phyloP scores from a whole-genome alignment of 2,888 invertebrate species.

The Priocnemis perturbator region DNA sequence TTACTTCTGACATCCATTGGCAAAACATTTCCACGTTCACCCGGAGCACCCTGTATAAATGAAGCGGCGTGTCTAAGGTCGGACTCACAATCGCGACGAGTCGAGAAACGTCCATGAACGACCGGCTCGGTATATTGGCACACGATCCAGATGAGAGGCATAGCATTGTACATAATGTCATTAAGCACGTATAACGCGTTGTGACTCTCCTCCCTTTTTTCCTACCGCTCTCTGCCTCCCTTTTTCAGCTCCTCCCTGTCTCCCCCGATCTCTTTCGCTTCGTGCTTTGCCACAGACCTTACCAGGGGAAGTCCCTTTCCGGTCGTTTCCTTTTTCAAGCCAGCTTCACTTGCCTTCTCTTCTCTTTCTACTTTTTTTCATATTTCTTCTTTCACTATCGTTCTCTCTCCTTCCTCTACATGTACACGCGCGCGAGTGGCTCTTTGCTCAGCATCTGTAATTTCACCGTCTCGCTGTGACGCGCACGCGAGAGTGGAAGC shows the following conservation, averaged over 20 bases:
- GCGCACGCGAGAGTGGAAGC: slow-evolving; percentile 33
- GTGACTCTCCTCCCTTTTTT: slow-evolving; percentile 7
- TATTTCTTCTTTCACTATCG: not conserved
- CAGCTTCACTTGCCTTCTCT: not conserved
- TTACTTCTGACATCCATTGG: no score
- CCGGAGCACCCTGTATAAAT: no score
- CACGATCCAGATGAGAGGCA: slow-evolving; percentile 53
- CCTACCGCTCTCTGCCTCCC: not conserved
- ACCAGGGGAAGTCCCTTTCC: slow-evolving; percentile 29
- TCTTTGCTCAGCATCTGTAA: slow-evolving; percentile 35
- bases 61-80: not conserved
- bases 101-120: slow-evolving; percentile 6
- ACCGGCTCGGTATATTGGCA: slow-evolving; percentile 8
- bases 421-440: slow-evolving; percentile 10
- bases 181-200: slow-evolving; percentile 50
- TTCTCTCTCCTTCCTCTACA: not conserved
- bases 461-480: slow-evolving; percentile 33
- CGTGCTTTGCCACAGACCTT: slow-evolving; percentile 24
- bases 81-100: slow-evolving; percentile 1
- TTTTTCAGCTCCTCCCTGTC: not conserved
- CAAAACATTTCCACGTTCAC: no score
- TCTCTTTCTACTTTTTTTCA: not conserved
- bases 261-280: not conserved
- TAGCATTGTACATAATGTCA: slow-evolving; percentile 62
- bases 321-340: slow-evolving; percentile 23